Base-by-base conservation (phyloP, 2,797 vertebrate genomes). In the Leuciscus waleckii region DNA sequence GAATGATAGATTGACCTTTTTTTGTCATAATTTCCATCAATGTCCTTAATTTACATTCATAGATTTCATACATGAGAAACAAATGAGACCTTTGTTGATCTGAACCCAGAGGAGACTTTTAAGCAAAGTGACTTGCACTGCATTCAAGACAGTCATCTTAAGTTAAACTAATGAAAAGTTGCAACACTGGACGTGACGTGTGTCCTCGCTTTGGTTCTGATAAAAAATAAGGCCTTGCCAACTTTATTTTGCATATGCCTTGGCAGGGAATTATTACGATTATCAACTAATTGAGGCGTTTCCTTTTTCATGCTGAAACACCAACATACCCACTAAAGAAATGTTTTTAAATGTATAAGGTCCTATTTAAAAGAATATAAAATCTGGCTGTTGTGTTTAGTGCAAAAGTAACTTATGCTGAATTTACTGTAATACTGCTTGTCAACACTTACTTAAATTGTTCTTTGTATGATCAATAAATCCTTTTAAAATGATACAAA, bases 81-180 rank as follows among this genome's bases (percentile, higher is more conserved):
- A n/a, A n/a, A n/a, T n/a, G n/a, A n/a, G n/a, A n/a, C n/a, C n/a
- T n/a, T n/a, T n/a, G n/a, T n/a, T n/a, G n/a, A n/a, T n/a, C n/a
- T n/a, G n/a, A n/a, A n/a, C n/a, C n/a, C n/a, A n/a, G n/a, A n/a
- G n/a, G n/a, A n/a, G n/a, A n/a, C n/a, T 32, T 32, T 43, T 16
- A 1, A 19, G 23, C 26, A 19, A 51, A 49, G 46, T 35, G 46
- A 75, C 19, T 74, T 51, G 46, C 29, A 54, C 10, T 51, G 29
- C 46, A 51, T 75, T 75, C 17, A 51, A 75, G 9, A 21, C 58
- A 87, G 75, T 77, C 39, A 81, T 87, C 84, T 78, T 37, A 63
- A 68, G 19, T 51, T 54, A 71, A 87, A 71, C 54, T 81, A 83
- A 90, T 85, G 75, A 78, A 87, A 87, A 76, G 63, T 70, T 83